These are phyloP conservation scores for Dicrostonyx torquatus DNA, from an alignment of 2,797 vertebrate genomes.

Conservation along the genomic window DNA sequence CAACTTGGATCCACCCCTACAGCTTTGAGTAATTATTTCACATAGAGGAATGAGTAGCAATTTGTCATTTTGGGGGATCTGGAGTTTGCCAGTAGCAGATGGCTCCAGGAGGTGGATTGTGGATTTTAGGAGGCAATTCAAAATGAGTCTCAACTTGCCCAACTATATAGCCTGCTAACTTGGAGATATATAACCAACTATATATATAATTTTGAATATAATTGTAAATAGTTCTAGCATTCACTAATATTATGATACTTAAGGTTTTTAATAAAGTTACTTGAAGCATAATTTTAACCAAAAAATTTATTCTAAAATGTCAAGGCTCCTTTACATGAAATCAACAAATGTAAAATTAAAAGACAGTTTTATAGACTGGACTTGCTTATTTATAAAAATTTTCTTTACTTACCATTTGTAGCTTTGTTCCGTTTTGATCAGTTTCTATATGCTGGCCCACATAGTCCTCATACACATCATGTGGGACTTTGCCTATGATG, in stretches of 20 bases:
- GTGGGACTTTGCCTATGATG: background rate
- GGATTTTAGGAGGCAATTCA: conserved; percentile 52
- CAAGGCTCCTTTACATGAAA: background rate
- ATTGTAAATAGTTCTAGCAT: background rate
- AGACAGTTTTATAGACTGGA: background rate
- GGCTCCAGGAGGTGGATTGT: conserved; percentile 22
- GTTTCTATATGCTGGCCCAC: background rate
- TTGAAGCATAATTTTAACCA: conserved; percentile 19
- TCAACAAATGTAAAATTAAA: conserved; percentile 38
- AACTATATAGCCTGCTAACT: background rate
- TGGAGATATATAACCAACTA: background rate
- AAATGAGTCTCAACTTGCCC: conserved; percentile 55
- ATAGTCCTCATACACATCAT: background rate
- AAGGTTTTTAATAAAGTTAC: background rate
- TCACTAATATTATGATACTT: background rate
- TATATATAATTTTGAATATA: background rate
- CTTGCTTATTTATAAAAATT: conserved; percentile 26
- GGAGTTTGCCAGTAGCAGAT: conserved; percentile 57
- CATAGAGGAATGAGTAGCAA: conserved; percentile 61
- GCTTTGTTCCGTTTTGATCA: background rate
- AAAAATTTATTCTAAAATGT: conserved; percentile 44
- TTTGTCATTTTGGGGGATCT: conserved; percentile 65
- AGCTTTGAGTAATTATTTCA: conserved; percentile 81
- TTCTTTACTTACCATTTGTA: background rate
- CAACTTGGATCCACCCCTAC: conserved; percentile 66